Base-by-base conservation (phyloP, 2,888 invertebrate genomes). In the Neoascia interrupta region DNA sequence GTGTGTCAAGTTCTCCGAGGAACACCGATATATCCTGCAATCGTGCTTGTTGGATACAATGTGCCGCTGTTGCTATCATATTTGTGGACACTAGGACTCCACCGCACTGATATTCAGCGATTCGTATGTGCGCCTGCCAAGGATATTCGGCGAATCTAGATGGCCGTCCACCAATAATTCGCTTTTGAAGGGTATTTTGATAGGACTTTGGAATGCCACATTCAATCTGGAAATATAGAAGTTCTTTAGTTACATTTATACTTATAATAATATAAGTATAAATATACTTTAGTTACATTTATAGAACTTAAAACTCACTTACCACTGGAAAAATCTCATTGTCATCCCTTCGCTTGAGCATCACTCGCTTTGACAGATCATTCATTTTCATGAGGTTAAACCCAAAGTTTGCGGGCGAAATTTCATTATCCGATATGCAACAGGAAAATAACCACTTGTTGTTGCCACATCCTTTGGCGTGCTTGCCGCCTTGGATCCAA, bases 41-140 rank as follows among this genome's bases (percentile, higher is more conserved):
- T 10, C 92, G 90, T 0, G 95, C 95, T 49, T 94, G 92, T 34
- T 95, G 93, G 58, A 95, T 94, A 86, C 95, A 96, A 86, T 96
- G 96, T 0, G 95, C 96, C 0, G 95, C 95, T 0, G 95, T 95
- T 0, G 94, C 94, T 2, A 95, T 93, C 83, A 87, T 87, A 86
- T 91, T 91, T 0, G 92, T 90, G 1, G 94, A 94, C 26, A 95
- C 93, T 91, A 95, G 87, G 0, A 95, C 95, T 0, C 95, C 95
- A 1, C 96, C 95, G 84, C 95, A 96, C 84, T 95, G 95, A 84
- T 93, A 95, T 82, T 94, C 93, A 0, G 93, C 92, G 82, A 95
- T 95, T 84, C 95, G 92, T 75, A 96, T 94, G 83, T 95, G 95
- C 0, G 94, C 95, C 86, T 95, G 95, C 95, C 95, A 96, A 0